Conservation (phyloP, 2,113 vertebrate genomes). For the Oreochromis aureus region DNA sequence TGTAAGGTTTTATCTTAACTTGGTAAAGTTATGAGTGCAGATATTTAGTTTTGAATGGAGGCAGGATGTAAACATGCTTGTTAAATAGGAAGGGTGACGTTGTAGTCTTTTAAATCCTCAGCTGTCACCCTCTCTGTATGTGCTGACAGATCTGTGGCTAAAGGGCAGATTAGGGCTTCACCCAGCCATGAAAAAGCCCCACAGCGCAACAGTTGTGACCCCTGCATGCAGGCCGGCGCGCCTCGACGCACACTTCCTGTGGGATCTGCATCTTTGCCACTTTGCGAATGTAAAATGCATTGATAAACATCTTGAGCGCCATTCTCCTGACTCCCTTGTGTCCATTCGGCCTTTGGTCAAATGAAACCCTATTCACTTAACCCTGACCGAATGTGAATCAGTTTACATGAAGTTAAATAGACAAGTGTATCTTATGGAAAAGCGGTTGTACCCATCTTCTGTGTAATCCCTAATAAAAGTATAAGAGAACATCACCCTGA, state of each 20-base stretch:
- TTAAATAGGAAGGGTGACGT: constrained; percentile 7
- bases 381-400: not conserved
- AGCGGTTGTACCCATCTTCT: not conserved
- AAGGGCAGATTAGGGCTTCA: constrained; percentile 56
- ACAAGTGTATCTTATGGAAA: not conserved
- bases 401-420: not conserved
- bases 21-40: not conserved
- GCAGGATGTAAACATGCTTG: not conserved
- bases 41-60: not conserved
- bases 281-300: constrained; percentile 2
- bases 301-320: constrained; percentile 37
- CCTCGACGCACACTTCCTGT: constrained; percentile 12
- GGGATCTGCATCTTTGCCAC: constrained; percentile 13
- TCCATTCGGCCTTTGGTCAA: constrained; percentile 14
- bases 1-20: not conserved
- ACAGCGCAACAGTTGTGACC: not conserved
- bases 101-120: constrained; percentile 11
- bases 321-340: constrained; percentile 16
- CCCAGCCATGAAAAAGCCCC: constrained; percentile 44
- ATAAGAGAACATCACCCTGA: not conserved
- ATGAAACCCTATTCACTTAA: not conserved
- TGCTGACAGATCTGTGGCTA: constrained; percentile 17
- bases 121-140: not conserved
- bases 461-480: not conserved
- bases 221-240: not conserved